Evolutionary conservation across 1,140 invertebrate genomes (phyloP).

Genomic region (Diploscapter pachys): DNA sequence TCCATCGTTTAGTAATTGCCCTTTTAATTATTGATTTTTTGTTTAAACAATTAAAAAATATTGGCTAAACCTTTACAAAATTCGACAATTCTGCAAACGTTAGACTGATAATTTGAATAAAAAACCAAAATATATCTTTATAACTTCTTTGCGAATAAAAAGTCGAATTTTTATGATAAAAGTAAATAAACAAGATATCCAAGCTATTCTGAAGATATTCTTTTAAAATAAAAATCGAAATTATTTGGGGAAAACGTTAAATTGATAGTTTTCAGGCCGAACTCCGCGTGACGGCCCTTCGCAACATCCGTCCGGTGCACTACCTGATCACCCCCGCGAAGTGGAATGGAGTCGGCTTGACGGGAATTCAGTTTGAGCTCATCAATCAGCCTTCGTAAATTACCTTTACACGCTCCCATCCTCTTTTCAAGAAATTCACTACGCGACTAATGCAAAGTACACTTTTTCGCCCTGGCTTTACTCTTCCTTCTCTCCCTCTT

Average conservation of each 20-base stretch:
- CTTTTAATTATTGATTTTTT: no score
- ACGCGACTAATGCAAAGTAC: no score
- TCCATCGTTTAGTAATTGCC: no score
- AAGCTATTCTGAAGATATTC: background rate
- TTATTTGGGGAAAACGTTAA: background rate
- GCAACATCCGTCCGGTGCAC: slow-evolving; percentile 24
- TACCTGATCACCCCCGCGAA: slow-evolving; percentile 18
- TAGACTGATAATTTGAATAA: background rate
- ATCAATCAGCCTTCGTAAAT: no score
- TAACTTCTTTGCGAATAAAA: background rate
- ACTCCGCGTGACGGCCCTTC: slow-evolving; percentile 29
- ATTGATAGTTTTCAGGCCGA: background rate
- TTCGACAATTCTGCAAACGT: slow-evolving; percentile 9
- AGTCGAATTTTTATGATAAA: slow-evolving; percentile 7
- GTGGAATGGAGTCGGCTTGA: slow-evolving; percentile 26
- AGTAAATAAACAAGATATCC: background rate
- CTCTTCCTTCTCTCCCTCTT: no score
- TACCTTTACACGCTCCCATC: no score
- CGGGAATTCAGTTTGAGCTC: background rate
- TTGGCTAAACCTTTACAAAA: no score
- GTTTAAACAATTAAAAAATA: no score
- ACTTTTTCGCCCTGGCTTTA: no score
- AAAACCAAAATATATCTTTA: background rate
- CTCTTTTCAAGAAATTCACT: no score
- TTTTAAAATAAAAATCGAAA: background rate